Percentiles rank a stretch among this genome's conserved stretches.
These are phyloP conservation scores for Neelides sp. DNA, from an alignment of 1,140 invertebrate genomes.

Conservation along the genomic window DNA sequence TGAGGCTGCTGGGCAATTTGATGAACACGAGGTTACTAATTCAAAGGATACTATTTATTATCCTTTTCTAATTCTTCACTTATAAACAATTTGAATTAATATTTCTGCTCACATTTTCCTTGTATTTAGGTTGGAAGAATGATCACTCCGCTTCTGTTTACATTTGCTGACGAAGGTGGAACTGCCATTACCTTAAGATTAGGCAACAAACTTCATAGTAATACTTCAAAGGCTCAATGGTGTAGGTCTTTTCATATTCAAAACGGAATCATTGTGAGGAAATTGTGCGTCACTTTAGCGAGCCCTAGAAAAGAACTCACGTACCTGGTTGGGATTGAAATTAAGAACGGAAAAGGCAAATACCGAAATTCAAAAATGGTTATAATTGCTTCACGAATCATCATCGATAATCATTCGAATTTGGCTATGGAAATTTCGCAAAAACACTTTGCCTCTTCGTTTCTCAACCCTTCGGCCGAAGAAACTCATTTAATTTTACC, in stretches of 20 bases:
- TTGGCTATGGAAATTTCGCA: constrained; percentile 75
- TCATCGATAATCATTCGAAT: constrained; percentile 79
- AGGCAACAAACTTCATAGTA: constrained; percentile 52
- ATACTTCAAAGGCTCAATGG: constrained; percentile 46
- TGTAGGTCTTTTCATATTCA: constrained; percentile 69
- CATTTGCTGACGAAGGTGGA: constrained; percentile 75
- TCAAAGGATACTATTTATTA: neutral
- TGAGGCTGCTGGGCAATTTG: constrained; percentile 75
- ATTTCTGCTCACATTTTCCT: too few species aligned
- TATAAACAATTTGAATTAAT: too few species aligned
- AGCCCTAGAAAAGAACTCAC: constrained; percentile 48
- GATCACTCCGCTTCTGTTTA: constrained; percentile 85
- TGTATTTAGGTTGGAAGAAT: constrained; percentile 54
- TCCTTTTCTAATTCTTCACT: constrained; percentile 2
- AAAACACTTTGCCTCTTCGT: constrained; percentile 54
- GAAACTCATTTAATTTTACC: constrained; percentile 61
- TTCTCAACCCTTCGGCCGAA: constrained; percentile 50
- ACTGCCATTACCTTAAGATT: constrained; percentile 52
- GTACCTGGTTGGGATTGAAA: constrained; percentile 72
- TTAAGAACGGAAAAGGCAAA: constrained; percentile 69
- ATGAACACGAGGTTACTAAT: constrained; percentile 67
- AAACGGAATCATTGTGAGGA: constrained; percentile 54
- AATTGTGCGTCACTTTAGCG: constrained; percentile 49
- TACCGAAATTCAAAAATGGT: constrained; percentile 84
- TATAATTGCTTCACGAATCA: constrained; percentile 81